Base-by-base conservation (phyloP, 1,140 invertebrate genomes). In the Brachionus rotundiformis region DNA sequence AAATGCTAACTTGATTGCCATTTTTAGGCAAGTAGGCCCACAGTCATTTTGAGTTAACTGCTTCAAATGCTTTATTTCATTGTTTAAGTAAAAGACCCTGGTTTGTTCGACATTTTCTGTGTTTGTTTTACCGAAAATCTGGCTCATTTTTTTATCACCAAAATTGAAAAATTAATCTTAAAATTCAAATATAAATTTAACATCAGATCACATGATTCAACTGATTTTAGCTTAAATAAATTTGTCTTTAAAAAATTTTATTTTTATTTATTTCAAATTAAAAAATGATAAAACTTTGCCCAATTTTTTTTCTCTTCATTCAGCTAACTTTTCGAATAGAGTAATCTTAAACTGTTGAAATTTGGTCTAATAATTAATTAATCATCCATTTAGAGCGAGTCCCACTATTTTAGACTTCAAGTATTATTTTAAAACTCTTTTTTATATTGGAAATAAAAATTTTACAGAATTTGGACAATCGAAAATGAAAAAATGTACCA, bases 401-500 rank as follows among this genome's bases (percentile, higher is more conserved):
- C 68, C 68, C n/a, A 73, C 19, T 25, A 13, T 73, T 47, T 13
- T 39, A 1, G 36, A 73, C 25, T 73, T 73, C 29, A 23, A 47
- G 68, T 73, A 73, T 27, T 4, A 39, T 23, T 68, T 68, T 36
- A 36, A 47, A 11, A 11, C 31, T 47, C 5, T 41, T 7, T 73
- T 33, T 7, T 77, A 16, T 7, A 59, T n/a, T 1, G 4, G 16
- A n/a, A 8, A 47, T 47, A 8, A 25, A 54, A 54, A 54, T 23
- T 54, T 25, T 19, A 19, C 10, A 54, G 84, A 54, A 8, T 10
- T 44, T 83, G 83, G 83, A 59, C 39, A 25, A 63, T 31, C 39
- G 63, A 83, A 44, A 82, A 83, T 75, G 77, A 71, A 11, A 81
- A 83, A 65, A 3, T 27, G 2, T 85, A 84, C 81, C 54, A 36